Base-by-base conservation (phyloP, 2,113 vertebrate genomes). In the Phrynosoma blainvillii region DNA sequence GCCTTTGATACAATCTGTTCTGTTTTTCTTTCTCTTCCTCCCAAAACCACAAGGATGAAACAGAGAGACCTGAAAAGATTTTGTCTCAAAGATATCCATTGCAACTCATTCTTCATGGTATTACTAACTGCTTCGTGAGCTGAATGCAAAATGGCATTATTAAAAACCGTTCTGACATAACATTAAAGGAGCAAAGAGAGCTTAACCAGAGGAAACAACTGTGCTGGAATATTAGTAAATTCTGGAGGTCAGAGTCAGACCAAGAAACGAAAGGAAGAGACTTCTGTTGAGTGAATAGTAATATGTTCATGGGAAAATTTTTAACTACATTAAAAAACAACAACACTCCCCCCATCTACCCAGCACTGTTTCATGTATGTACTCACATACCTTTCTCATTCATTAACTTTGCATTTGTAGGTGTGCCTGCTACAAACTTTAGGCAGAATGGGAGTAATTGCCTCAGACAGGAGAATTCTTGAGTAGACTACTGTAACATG, bases 1-100 rank as follows among this genome's bases (percentile, higher is more conserved):
- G 90, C 85, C 91, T 81, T 96, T 95, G 94, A 95, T 95, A 92
- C 85, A 86, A 94, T 96, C 93, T 89, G 91, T 78, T 75, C 87
- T 62, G 66, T 21, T 82, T 85, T 90, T n/a, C 20, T 62, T 30
- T 68, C 83, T 82, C 40, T 84, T n/a, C 76, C 74, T 92, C 90
- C 79, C 27, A 70, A 94, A 92, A 89, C 88, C 88, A 54, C 89
- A 52, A 68, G 90, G 91, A 93, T 94, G 91, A 91, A 90, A 91
- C 1, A 1, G 93, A 1, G 93, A 90, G 93, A 94, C 56, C 85
- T 87, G 66, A 84, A 78, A 85, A 91, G 90, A 90, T 92, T n/a
- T 90, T 91, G 88, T 86, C 25, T 27, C 80, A 89, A 93, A 47
- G 90, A 87, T 88, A 90, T 86, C 84, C 73, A 16, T 91, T 83